Conservation (phyloP, 2,113 vertebrate species). For the Tachuris rubrigastra region DNA sequence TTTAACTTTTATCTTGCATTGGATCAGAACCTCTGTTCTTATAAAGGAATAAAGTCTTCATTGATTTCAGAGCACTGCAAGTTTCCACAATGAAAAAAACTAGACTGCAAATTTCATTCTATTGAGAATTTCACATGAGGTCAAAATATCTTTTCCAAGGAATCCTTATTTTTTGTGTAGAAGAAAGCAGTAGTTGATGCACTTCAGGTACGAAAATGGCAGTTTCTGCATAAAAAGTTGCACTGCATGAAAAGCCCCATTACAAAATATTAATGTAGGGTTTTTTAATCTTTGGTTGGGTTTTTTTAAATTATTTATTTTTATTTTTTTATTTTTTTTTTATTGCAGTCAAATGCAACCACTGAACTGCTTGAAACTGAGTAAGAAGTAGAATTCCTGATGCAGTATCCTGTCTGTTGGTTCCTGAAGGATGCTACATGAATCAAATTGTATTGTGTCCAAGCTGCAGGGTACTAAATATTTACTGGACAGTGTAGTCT, state of each 20-base stretch:
- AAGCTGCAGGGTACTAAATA: neutral
- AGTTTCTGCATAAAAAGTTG: neutral
- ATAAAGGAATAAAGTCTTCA: neutral
- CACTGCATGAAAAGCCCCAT: neutral
- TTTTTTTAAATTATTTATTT: neutral
- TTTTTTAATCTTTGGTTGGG: neutral
- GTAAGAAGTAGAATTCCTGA: neutral
- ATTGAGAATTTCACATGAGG: neutral
- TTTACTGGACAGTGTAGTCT: neutral
- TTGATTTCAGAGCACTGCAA: neutral
- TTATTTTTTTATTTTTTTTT: neutral
- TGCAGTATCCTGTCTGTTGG: neutral
- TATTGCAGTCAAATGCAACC: neutral
- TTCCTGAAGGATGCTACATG: neutral
- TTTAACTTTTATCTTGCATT: neutral
- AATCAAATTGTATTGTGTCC: neutral
- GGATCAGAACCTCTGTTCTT: neutral
- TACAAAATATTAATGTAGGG: fast-evolving
- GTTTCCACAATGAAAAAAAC: neutral
- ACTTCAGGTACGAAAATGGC: neutral
- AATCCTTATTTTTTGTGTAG: neutral
- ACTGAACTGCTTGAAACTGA: neutral
- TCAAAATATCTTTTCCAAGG: neutral
- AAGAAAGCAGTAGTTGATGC: neutral
- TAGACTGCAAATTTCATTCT: neutral